These are phyloP conservation scores for Laodelphax striatellus DNA, from an alignment of 1,140 invertebrate species.

Conservation along the genomic window DNA sequence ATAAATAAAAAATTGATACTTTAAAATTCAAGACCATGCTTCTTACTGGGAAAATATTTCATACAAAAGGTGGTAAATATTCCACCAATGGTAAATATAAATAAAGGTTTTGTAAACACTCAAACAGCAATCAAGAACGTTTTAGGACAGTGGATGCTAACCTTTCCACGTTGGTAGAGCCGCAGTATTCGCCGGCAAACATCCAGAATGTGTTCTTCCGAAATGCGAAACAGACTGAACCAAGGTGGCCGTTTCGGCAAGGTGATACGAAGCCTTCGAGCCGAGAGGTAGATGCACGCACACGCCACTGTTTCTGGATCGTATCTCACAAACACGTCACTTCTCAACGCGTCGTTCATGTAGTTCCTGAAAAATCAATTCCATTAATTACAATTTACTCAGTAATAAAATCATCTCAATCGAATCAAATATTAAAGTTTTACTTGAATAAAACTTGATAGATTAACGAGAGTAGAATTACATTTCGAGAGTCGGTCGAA, in stretches of 20 bases:
- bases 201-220: conserved; percentile 70
- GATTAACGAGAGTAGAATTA: too few relatives aligned
- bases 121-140: too few relatives aligned
- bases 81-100: too few relatives aligned
- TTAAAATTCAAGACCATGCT: too few relatives aligned
- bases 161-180: conserved; percentile 71
- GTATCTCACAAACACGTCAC: conserved; percentile 93
- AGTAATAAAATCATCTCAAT: too few relatives aligned
- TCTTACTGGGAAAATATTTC: too few relatives aligned
- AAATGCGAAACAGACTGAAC: conserved; percentile 77
- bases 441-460: too few relatives aligned
- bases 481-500: too few relatives aligned
- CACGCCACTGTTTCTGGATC: conserved; percentile 96
- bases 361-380: conserved; percentile 63
- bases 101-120: too few relatives aligned
- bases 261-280: conserved; percentile 71
- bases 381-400: neutral
- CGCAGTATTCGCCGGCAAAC: conserved; percentile 73
- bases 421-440: too few relatives aligned
- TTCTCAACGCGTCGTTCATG: conserved; percentile 97
- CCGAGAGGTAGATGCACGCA: conserved; percentile 93
- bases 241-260: conserved; percentile 80
- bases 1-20: too few relatives aligned
- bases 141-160: conserved; percentile 27
- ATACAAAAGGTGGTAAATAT: too few relatives aligned